Percentiles rank a stretch among this genome's conserved stretches.
These are phyloP conservation scores for Diadophis punctatus DNA, from an alignment of 2,113 vertebrate genomes.

Conservation along the genomic window DNA sequence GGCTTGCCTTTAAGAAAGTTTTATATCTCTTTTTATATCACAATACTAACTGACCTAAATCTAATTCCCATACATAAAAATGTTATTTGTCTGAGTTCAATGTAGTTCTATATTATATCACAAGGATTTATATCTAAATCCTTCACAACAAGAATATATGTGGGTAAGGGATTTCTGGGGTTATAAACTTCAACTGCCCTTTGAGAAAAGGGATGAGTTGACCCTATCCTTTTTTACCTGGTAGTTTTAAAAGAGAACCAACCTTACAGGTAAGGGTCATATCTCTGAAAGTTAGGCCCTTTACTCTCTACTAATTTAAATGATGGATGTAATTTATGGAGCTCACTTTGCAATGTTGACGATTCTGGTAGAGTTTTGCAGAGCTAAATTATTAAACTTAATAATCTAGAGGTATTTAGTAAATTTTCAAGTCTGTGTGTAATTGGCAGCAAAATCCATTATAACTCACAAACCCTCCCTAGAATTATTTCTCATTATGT, in stretches of 20 bases:
- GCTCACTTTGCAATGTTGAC: not conserved
- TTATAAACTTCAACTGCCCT: not conserved
- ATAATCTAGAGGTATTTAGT: constrained; percentile 27
- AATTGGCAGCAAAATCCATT: constrained; percentile 6
- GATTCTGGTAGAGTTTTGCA: constrained; percentile 17
- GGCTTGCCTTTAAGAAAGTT: not conserved
- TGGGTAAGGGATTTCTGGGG: not conserved
- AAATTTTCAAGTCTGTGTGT: constrained; percentile 25
- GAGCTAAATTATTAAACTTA: constrained; percentile 9
- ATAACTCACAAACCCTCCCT: not conserved
- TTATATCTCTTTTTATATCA: not conserved
- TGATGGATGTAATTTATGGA: not conserved
- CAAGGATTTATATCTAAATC: not conserved
- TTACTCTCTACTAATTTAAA: constrained; percentile 6
- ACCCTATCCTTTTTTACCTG: not conserved
- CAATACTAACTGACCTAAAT: not conserved
- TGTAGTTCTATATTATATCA: not conserved
- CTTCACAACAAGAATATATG: not conserved
- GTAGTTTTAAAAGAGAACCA: not conserved
- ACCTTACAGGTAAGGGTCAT: not conserved
- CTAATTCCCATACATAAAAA: not conserved
- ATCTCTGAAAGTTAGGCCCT: not conserved
- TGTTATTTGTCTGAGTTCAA: not conserved
- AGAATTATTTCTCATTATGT: not conserved
- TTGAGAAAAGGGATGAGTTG: not conserved